Evolutionary conservation across 2,113 vertebrate genomes (phyloP).

Genomic region (Melanotaenia duboulayi): DNA sequence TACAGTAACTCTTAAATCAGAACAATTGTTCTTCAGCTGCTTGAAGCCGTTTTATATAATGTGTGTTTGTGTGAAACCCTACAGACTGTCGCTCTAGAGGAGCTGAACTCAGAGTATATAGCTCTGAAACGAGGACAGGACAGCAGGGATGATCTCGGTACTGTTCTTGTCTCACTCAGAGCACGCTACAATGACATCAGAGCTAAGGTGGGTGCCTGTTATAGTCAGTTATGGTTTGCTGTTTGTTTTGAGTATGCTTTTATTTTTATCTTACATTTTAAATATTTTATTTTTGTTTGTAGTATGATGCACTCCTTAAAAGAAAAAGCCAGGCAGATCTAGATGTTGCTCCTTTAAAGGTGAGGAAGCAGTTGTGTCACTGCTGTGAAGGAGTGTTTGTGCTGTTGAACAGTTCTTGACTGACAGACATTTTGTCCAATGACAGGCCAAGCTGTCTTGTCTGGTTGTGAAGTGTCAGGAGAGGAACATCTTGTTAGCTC

Average conservation of each 20-base stretch:
- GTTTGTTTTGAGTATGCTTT: not conserved
- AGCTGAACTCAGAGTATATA: conserved; percentile 72
- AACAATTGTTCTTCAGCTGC: not conserved
- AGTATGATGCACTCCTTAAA: conserved; percentile 82
- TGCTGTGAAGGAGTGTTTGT: not conserved
- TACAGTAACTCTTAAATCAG: not conserved
- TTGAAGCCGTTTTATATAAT: conserved; percentile 10
- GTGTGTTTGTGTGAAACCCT: conserved; percentile 21
- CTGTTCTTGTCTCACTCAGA: conserved; percentile 59
- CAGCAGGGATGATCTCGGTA: conserved; percentile 55
- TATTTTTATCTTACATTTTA: not conserved
- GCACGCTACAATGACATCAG: conserved; percentile 69
- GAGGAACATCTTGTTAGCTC: conserved; percentile 82
- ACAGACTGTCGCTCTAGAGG: conserved; percentile 72
- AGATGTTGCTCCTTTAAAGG: conserved; percentile 84
- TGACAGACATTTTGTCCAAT: conserved; percentile 34
- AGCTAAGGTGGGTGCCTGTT: conserved; percentile 60
- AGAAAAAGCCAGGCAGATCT: conserved; percentile 71
- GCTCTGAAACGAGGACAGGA: conserved; percentile 56
- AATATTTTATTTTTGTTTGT: conserved; percentile 3
- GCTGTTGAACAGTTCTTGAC: conserved; percentile 21
- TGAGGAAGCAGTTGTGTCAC: conserved; percentile 40
- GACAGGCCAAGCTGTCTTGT: conserved; percentile 81
- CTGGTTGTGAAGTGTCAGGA: conserved; percentile 85
- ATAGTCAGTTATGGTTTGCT: not conserved